Conservation (phyloP, 2,113 vertebrate genomes). For the Gambusia affinis region DNA sequence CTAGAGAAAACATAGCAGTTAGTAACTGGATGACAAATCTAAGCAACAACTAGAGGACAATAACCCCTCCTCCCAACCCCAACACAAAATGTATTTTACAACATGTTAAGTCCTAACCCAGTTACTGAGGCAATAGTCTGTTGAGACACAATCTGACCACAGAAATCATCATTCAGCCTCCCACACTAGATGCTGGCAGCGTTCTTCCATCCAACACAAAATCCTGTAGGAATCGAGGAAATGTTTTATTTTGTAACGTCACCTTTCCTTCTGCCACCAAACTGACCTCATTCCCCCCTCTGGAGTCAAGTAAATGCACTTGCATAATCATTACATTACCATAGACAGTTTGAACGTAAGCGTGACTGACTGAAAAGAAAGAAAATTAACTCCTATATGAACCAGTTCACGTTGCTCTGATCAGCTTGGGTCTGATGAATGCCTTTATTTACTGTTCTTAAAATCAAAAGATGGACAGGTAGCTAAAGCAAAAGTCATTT, state of each 20-base stretch:
- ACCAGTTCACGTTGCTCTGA: conserved; percentile 13
- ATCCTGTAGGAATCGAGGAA: conserved; percentile 8
- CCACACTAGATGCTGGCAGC: not conserved
- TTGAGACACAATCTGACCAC: not conserved
- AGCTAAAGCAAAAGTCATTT: not conserved
- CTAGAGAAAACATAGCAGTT: not conserved
- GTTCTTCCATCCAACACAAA: conserved; percentile 13
- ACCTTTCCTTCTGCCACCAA: conserved; percentile 25
- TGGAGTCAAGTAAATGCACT: conserved; percentile 23
- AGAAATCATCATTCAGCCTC: not conserved
- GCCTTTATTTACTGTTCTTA: conserved; percentile 4
- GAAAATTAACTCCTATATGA: not conserved
- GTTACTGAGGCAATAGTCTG: not conserved
- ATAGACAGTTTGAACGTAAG: conserved; percentile 22
- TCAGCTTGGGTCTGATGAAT: conserved; percentile 36
- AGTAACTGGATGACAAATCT: conserved; percentile 1
- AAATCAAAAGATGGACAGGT: conserved; percentile 16
- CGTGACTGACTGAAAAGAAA: not conserved
- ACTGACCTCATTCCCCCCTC: conserved; percentile 12
- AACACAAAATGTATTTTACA: not conserved
- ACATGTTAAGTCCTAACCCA: not conserved
- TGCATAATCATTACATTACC: conserved; percentile 33
- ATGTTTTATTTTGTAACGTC: conserved; percentile 31
- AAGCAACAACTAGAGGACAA: not conserved
- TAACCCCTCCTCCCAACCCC: not conserved